Percentiles rank a stretch among this genome's conserved stretches.
phyloP scores from a whole-genome alignment of 64 coral and sea anemone genomes.

The Montipora cactus region DNA sequence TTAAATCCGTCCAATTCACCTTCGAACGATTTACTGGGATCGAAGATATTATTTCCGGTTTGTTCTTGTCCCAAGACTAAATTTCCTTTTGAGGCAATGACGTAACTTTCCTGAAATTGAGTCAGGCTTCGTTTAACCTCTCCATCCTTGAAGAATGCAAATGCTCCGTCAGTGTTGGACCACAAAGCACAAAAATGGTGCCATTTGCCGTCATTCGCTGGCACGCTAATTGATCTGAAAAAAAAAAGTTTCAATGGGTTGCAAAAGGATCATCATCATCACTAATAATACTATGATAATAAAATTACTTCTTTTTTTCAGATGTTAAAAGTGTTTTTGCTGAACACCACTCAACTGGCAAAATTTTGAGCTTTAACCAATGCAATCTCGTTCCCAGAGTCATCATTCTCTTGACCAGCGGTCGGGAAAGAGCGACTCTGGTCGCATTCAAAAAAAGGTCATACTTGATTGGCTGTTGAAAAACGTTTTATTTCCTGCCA shows the following conservation, averaged over 20 bases:
- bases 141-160: neutral
- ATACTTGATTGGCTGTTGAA: no score
- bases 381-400: no score
- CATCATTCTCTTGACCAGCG: no score
- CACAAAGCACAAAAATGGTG: constrained; percentile 19
- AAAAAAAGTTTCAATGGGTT: neutral
- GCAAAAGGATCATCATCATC: no score
- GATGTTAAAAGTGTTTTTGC: no score
- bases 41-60: neutral
- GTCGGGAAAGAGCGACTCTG: no score
- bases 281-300: no score
- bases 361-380: no score
- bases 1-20: constrained; percentile 26
- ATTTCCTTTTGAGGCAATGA: neutral
- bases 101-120: neutral
- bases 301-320: no score
- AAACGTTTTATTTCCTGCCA: no score
- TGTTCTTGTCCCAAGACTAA: constrained; percentile 31
- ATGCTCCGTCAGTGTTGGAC: neutral
- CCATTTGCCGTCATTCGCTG: constrained; percentile 1
- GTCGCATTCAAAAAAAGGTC: no score
- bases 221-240: neutral
- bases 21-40: neutral
- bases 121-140: neutral
- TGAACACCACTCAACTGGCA: no score